phyloP scores from a whole-genome alignment of 2,888 invertebrate species.

The Scaptomyza polygonia region DNA sequence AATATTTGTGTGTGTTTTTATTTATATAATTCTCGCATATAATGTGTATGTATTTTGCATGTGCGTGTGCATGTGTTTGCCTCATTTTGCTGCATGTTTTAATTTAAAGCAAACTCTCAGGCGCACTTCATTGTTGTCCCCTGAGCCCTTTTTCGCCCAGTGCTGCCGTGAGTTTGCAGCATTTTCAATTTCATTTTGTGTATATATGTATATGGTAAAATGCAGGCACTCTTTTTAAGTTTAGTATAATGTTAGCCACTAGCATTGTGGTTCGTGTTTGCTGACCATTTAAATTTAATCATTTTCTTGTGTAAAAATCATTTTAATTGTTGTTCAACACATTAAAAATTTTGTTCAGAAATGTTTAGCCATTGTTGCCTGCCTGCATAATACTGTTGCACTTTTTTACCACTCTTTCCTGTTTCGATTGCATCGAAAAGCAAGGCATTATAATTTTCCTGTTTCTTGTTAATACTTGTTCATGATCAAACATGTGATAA shows the following conservation, averaged over 20 bases:
- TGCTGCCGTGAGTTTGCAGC: slow-evolving; percentile 28
- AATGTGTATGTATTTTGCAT: neutral
- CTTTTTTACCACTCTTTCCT: slow-evolving; percentile 17
- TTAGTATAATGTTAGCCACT: slow-evolving; percentile 19
- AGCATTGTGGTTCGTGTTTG: slow-evolving; percentile 46
- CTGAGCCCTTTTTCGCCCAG: neutral
- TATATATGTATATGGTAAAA: slow-evolving; percentile 25
- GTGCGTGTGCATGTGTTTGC: slow-evolving; percentile 54
- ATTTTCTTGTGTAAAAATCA: slow-evolving; percentile 70
- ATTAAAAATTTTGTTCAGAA: slow-evolving; percentile 69
- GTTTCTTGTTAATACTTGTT: slow-evolving; percentile 10
- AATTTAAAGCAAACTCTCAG: slow-evolving; percentile 54
- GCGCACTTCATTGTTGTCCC: slow-evolving; percentile 19
- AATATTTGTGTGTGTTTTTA: slow-evolving; percentile 19
- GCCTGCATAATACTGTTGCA: slow-evolving; percentile 44
- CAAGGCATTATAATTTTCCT: slow-evolving; percentile 41
- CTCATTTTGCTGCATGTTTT: slow-evolving; percentile 62
- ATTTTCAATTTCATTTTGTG: slow-evolving; percentile 46
- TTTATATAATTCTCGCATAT: slow-evolving; percentile 7
- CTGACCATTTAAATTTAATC: slow-evolving; percentile 65
- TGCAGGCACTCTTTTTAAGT: slow-evolving; percentile 50
- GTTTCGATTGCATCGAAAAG: slow-evolving; percentile 46
- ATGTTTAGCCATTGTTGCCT: slow-evolving; percentile 34
- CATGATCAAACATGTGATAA: slow-evolving; percentile 47
- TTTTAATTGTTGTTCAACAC: slow-evolving; percentile 71